Evolutionary conservation across 2,797 vertebrate species (phyloP).

Genomic region (Microcaecilia unicolor): DNA sequence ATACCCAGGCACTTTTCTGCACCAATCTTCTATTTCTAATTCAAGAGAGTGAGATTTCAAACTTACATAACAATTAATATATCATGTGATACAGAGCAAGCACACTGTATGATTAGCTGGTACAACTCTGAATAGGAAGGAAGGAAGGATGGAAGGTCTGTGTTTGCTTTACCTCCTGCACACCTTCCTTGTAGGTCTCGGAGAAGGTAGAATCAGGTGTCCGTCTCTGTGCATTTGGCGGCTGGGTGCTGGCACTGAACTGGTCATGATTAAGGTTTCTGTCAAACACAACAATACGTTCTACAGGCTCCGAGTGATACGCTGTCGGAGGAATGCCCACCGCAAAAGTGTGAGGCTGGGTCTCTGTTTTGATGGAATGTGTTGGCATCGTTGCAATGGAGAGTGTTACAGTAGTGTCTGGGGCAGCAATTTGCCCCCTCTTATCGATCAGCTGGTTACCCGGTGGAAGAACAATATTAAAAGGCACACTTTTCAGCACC

Average conservation of each 20-base stretch:
- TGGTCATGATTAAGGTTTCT: conserved; percentile 71
- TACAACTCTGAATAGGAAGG: background rate
- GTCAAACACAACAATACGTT: conserved; percentile 71
- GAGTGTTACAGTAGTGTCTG: conserved; percentile 88
- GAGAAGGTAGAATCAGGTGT: conserved; percentile 94
- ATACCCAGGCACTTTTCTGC: conserved; percentile 19
- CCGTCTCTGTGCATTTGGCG: conserved; percentile 64
- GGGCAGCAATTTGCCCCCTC: conserved; percentile 70
- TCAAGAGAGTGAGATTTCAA: conserved; percentile 26
- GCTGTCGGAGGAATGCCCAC: conserved; percentile 68
- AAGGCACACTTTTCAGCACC: conserved; percentile 81
- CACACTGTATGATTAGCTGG: background rate
- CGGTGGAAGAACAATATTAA: conserved; percentile 83
- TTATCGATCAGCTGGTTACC: conserved; percentile 78
- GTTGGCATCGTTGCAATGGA: conserved; percentile 81
- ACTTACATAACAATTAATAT: conserved; percentile 21
- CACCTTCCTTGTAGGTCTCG: conserved; percentile 84
- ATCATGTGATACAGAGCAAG: conserved; percentile 14
- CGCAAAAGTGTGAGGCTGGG: conserved; percentile 69
- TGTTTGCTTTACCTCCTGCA: conserved; percentile 72
- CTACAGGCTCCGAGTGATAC: conserved; percentile 66
- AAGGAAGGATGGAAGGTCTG: background rate
- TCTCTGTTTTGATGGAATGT: conserved; percentile 87
- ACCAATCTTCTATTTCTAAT: conserved; percentile 35
- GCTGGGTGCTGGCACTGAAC: conserved; percentile 73